Conservation (phyloP, 1,140 invertebrate species). For the Ganaspis sp. region DNA sequence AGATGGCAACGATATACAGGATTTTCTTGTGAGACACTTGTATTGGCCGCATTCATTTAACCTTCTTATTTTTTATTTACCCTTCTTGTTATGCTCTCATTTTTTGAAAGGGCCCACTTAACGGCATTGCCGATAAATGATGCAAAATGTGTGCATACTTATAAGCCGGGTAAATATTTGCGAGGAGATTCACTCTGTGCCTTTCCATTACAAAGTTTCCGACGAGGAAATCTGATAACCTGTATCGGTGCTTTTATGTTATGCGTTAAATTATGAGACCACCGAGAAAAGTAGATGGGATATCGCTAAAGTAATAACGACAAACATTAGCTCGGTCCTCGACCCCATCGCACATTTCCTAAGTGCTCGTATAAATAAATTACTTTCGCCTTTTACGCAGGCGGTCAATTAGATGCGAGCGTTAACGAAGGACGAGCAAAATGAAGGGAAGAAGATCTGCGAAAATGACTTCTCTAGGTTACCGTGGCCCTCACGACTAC, state of each 20-base stretch:
- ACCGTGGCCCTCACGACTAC: neutral
- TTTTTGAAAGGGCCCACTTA: neutral
- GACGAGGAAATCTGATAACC: slow-evolving; percentile 21
- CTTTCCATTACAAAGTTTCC: slow-evolving; percentile 16
- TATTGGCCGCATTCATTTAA: neutral
- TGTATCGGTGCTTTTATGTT: slow-evolving; percentile 12
- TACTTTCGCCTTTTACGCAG: slow-evolving; percentile 54
- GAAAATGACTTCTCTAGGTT: neutral
- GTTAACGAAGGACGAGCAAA: slow-evolving; percentile 6
- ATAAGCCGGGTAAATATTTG: neutral
- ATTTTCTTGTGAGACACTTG: neutral
- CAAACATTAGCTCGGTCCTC: slow-evolving; percentile 39
- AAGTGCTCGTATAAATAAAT: slow-evolving; percentile 62
- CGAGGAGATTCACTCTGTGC: neutral
- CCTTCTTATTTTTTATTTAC: too few species aligned
- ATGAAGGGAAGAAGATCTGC: neutral
- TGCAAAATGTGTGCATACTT: neutral
- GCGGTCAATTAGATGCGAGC: slow-evolving; percentile 20
- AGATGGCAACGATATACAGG: neutral
- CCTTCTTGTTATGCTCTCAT: neutral
- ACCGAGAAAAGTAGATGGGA: slow-evolving; percentile 20
- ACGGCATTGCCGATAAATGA: slow-evolving; percentile 10
- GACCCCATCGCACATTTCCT: slow-evolving; percentile 11
- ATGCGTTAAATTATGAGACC: slow-evolving; percentile 27
- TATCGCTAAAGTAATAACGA: slow-evolving; percentile 38